Evolutionary conservation across 53 echinoderm and acorn worm genomes (phyloP).

Genomic region (Arbacia lixula): DNA sequence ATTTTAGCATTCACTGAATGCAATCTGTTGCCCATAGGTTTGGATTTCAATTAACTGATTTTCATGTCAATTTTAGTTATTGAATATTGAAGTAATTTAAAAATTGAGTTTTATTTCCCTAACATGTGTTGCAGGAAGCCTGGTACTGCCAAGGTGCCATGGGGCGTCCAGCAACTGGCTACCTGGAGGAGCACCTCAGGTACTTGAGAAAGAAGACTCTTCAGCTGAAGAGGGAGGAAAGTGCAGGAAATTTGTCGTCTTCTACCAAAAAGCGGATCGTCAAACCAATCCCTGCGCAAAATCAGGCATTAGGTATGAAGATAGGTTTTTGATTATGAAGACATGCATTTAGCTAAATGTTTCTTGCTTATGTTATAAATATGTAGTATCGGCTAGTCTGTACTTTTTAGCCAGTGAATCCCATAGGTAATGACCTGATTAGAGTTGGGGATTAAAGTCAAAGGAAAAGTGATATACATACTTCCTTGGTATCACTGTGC

Average conservation of each 20-base stretch:
- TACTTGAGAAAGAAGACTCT: conserved; percentile 40
- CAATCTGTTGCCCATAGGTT: too few relatives aligned
- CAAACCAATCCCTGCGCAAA: conserved; percentile 19
- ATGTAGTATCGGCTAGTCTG: conserved; percentile 23
- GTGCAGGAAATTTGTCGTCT: conserved; percentile 4
- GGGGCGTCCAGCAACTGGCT: conserved; percentile 56
- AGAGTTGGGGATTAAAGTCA: conserved; percentile 13
- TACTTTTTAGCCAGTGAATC: conserved; percentile 13
- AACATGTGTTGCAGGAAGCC: conserved; percentile 47
- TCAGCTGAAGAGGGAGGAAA: not conserved
- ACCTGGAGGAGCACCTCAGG: conserved; percentile 56
- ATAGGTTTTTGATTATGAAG: not conserved
- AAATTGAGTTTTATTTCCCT: too few relatives aligned
- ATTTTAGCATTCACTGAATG: too few relatives aligned
- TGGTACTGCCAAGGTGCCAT: conserved; percentile 43
- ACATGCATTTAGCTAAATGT: conserved; percentile 12
- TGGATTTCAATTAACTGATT: too few relatives aligned
- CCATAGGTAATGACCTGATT: conserved; percentile 16
- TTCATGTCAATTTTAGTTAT: too few relatives aligned
- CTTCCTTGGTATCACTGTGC: not conserved
- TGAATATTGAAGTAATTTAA: too few relatives aligned
- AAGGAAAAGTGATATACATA: conserved; percentile 13
- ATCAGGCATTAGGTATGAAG: conserved; percentile 19
- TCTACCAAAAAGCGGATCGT: conserved; percentile 17
- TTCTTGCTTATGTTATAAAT: conserved; percentile 15